A percentile compares a stretch with the other conserved stretches of the same genome.
phyloP scores from a whole-genome alignment of 2,888 invertebrate genomes.

The Exephanes ischioxanthus region DNA sequence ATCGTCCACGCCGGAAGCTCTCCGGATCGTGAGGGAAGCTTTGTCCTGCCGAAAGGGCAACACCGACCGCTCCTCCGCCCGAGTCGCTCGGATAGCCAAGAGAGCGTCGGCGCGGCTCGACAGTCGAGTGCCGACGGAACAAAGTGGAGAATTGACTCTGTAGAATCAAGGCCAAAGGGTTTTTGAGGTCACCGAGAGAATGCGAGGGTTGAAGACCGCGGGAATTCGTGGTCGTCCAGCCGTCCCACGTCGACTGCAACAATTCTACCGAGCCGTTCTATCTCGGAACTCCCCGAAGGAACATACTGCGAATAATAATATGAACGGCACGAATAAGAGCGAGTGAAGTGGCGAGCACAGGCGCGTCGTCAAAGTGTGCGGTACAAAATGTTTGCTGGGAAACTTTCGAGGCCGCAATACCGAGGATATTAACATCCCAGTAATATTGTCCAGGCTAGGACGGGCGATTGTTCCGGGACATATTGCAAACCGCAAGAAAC shows the following conservation, averaged over 20 bases:
- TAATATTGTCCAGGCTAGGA: conserved; percentile 82
- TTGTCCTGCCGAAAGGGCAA: neutral
- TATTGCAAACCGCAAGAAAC: conserved; percentile 83
- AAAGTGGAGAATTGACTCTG: conserved; percentile 73
- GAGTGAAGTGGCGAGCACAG: conserved; percentile 14
- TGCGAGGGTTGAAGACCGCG: conserved; percentile 66
- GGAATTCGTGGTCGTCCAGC: conserved; percentile 57
- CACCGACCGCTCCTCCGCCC: neutral
- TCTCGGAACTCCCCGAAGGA: conserved; percentile 59
- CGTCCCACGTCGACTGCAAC: neutral
- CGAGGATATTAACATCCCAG: conserved; percentile 83
- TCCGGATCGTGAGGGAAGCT: conserved; percentile 6
- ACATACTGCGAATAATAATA: conserved; percentile 49
- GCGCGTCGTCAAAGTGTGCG: conserved; percentile 60
- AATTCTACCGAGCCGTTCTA: neutral
- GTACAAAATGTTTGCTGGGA: conserved; percentile 75
- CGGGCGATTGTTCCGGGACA: conserved; percentile 63
- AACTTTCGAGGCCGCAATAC: conserved; percentile 62
- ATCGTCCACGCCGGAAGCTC: neutral
- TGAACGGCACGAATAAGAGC: conserved; percentile 41
- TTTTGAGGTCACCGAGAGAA: conserved; percentile 77
- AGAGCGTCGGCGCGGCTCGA: neutral
- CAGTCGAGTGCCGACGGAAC: conserved; percentile 42
- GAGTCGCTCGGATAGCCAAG: neutral
- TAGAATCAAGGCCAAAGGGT: conserved; percentile 69